Evolutionary conservation across 2,888 invertebrate species (phyloP), one percentile per base, ranked within the genome.

Genomic region (Autographa gamma): DNA sequence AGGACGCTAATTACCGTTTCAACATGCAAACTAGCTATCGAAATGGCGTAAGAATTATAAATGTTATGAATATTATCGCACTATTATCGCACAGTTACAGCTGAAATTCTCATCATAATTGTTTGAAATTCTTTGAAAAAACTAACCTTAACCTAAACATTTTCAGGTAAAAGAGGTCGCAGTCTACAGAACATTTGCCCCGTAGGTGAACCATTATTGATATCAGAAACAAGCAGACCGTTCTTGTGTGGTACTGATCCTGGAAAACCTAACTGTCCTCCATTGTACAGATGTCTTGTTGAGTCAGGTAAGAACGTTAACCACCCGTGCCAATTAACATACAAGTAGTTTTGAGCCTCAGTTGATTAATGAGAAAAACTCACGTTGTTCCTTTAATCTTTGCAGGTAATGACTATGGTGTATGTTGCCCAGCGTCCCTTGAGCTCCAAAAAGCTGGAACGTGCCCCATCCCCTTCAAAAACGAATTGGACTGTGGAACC

Each of bases 181-280:
- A 98, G 97, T 86, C 95, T 98, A 66, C 97, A 97, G 76, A 97
- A 97, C 83, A 97, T 98, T 69, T 98, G 98, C 83, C 98, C 98
- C 0, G 97, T 97, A 2, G 98, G 98, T 64, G 96, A 97, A 65
- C 97, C 97, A 0, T 92, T 98, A 56, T 94, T 97, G 61, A 97
- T 98, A 94, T 91, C 96, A 9, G 98, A 97, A 82, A 97, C 97
- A 3, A 96, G 96, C 43, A 95, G 98, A 61, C 98, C 98, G 0
- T 98, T 98, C 91, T 94, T 98, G 38, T 98, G 98, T 88, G 98
- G 98, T 16, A 96, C 96, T 31, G 97, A 97, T 56, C 96, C 97
- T 7, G 98, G 98, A 43, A 98, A 98, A 92, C 98, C 98, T 0
- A 97, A 96, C 79, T 98, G 98, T 86, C 98, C 98, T 0, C 97